Evolutionary conservation across 1,140 invertebrate species (phyloP).

Genomic region (Drosophila ohnishii): DNA sequence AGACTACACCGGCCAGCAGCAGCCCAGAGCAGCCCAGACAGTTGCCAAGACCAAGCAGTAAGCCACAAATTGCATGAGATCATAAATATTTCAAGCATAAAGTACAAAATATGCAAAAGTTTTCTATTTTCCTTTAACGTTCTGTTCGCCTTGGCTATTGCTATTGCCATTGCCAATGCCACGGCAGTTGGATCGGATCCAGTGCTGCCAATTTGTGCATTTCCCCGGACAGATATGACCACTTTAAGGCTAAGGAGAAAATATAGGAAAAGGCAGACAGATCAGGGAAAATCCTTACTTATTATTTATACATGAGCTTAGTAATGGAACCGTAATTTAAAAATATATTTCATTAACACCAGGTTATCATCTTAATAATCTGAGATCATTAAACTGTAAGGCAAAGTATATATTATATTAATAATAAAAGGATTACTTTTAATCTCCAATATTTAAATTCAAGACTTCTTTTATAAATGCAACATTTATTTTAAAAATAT

Average conservation of each 20-base stretch:
- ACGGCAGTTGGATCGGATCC: conserved; percentile 3
- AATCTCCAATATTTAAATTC: not conserved
- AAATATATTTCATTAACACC: too few relatives aligned
- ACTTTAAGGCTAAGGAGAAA: too few relatives aligned
- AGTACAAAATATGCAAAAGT: conserved; percentile 82
- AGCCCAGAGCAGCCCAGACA: conserved; percentile 43
- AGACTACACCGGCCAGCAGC: conserved; percentile 6
- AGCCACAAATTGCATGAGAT: conserved; percentile 81
- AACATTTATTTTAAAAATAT: not conserved
- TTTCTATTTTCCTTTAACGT: conserved; percentile 63
- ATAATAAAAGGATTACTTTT: not conserved
- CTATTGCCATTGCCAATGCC: conserved; percentile 50
- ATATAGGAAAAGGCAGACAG: not conserved
- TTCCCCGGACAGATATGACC: conserved; percentile 2
- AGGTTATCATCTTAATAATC: too few relatives aligned
- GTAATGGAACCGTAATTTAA: too few relatives aligned
- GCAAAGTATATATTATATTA: too few relatives aligned
- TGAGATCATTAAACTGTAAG: too few relatives aligned
- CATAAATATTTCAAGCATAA: conserved; percentile 82
- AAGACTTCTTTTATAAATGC: too few relatives aligned
- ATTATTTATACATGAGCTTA: too few relatives aligned
- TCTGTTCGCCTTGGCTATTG: conserved; percentile 33
- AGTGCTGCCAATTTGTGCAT: conserved; percentile 23
- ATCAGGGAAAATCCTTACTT: not conserved
- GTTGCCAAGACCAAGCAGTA: conserved; percentile 71